Evolutionary conservation across 2,888 invertebrate genomes (phyloP), one percentile per base, ranked within the genome.

Genomic region (Bellardia pandia): DNA sequence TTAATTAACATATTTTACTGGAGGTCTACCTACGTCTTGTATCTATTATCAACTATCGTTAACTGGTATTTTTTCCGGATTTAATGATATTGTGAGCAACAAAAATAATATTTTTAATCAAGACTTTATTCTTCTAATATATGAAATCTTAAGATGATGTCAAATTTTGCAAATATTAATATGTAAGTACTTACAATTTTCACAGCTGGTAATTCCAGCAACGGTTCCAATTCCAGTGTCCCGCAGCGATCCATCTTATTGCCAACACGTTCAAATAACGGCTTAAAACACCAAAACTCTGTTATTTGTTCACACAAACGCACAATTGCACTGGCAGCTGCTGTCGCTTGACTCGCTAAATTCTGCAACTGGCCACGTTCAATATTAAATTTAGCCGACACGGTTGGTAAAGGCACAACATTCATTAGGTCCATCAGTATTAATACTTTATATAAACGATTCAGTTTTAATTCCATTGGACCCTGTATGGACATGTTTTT

Each of bases 141-240:
- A 23, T 23, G 0, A 23, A 23, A 23, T 23, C 23, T 23, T 23
- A 23, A 23, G 23, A 23, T 23, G 23, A 0, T 23, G 23, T 23
- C 23, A 23, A 23, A 23, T 23, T 23, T 1, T 23, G 23, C 23
- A 23, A 23, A 23, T 23, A 23, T 23, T 9, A 42, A n/a, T 42
- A 33, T 16, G 9, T 45, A 56, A 7, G n/a, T 14, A 88, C 90
- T 91, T 93, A 96, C 96, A 94, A 96, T 96, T 94, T 97, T 97
- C 3, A 99, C 98, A 30, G 96, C 95, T 2, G 99, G 98, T 89
- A 99, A 94, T 89, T 98, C 97, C 96, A 99, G 96, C 30, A 99
- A 94, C 13, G 96, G 96, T 48, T 96, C 94, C 78, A 99, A 94
- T 90, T 98, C 98, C 0, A 95, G 94, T 11, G 96, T 95, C 83